phyloP scores from a whole-genome alignment of 2,113 vertebrate species.

The Seriola aureovittata region DNA sequence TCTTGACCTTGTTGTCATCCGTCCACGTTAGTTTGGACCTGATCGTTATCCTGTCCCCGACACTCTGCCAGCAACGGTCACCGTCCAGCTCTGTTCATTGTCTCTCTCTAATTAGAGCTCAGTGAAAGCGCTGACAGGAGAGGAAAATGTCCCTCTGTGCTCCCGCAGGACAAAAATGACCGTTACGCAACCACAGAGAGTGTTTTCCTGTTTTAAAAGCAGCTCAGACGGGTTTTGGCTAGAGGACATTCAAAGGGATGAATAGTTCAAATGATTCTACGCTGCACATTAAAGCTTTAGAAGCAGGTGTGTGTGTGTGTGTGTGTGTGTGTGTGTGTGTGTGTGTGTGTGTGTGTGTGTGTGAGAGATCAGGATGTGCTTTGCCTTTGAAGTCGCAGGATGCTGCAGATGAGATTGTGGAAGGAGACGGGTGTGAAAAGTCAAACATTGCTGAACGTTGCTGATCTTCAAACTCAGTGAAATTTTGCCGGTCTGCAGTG shows the following conservation, averaged over 20 bases:
- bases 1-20: not conserved
- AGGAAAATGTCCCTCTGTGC: constrained; percentile 57
- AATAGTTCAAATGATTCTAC: constrained; percentile 51
- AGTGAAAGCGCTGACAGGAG: constrained; percentile 43
- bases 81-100: constrained; percentile 63
- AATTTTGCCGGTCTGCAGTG: not conserved
- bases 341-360: constrained; percentile 8
- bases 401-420: not conserved
- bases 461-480: not conserved
- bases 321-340: constrained; percentile 3
- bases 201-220: constrained; percentile 57
- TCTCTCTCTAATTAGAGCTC: constrained; percentile 59
- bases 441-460: not conserved
- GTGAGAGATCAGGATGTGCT: constrained; percentile 24
- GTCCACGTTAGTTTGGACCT: constrained; percentile 3
- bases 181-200: constrained; percentile 55
- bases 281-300: constrained; percentile 34
- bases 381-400: constrained; percentile 38
- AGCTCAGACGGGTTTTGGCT: constrained; percentile 48
- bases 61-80: constrained; percentile 33
- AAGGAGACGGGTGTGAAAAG: constrained; percentile 9
- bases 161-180: constrained; percentile 59
- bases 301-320: not conserved
- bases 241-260: constrained; percentile 27
- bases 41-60: constrained; percentile 13